Conservation (phyloP, 2,797 vertebrate species). For the Sorex maritimensis region DNA sequence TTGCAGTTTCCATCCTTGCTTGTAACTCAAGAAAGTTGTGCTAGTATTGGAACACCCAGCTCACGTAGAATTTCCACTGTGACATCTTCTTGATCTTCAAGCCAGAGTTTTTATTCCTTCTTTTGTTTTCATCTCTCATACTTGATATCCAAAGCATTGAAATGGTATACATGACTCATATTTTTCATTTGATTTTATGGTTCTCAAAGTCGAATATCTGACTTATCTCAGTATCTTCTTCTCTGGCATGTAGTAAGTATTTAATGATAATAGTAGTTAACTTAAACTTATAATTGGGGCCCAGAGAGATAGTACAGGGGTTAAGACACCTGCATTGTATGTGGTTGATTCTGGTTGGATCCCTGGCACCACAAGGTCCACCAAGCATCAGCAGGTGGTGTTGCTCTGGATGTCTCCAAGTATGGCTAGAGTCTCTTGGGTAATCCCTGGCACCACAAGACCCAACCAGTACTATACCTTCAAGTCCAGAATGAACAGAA, state of each 20-base stretch:
- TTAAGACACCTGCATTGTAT: no score
- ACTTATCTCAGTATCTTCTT: not conserved
- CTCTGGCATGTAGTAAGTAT: not conserved
- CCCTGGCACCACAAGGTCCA: no score
- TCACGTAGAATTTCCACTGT: not conserved
- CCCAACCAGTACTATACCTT: no score
- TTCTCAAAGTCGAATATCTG: slow-evolving; percentile 4
- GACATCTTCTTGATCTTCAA: not conserved
- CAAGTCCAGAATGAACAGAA: no score
- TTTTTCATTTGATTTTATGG: slow-evolving; percentile 2
- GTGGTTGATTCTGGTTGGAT: no score
- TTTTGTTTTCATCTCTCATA: not conserved
- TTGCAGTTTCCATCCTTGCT: not conserved
- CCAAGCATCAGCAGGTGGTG: no score
- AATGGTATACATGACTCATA: slow-evolving; percentile 4
- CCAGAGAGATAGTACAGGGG: no score
- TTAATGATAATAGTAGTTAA: not conserved
- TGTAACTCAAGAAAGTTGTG: not conserved
- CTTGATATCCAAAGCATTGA: not conserved
- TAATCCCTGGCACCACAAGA: no score
- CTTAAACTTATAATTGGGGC: not conserved
- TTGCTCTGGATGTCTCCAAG: no score
- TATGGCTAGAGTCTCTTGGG: no score
- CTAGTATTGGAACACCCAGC: not conserved
- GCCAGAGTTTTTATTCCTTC: not conserved